phyloP scores from a whole-genome alignment of 1,140 invertebrate genomes.

The Vollenhovia emeryi region DNA sequence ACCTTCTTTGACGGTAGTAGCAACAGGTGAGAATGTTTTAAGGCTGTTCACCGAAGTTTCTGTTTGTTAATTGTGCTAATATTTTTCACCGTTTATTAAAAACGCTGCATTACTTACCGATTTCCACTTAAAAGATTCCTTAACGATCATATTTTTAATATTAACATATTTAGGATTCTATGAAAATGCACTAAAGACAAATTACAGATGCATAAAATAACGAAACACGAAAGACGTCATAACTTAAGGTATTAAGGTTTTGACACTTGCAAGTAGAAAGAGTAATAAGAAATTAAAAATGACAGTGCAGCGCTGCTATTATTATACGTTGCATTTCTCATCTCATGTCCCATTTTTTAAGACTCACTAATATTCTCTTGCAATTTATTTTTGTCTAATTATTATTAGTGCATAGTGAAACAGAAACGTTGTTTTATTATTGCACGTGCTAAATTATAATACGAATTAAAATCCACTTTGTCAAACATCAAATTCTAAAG shows the following conservation, averaged over 20 bases:
- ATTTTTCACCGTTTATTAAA: background rate
- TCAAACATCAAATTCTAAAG: background rate
- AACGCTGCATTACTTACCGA: background rate
- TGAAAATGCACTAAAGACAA: background rate
- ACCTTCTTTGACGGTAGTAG: background rate
- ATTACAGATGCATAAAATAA: background rate
- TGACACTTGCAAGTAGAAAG: background rate
- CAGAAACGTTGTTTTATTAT: background rate
- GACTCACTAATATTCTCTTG: background rate
- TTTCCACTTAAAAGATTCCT: background rate
- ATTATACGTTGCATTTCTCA: background rate
- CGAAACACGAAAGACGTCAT: background rate
- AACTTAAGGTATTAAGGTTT: background rate
- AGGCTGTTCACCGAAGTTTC: background rate
- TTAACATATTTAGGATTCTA: background rate
- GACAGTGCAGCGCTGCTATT: background rate
- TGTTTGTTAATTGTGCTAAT: background rate
- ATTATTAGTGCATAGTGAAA: background rate
- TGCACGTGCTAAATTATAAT: background rate
- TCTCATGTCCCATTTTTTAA: background rate
- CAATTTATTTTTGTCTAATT: background rate
- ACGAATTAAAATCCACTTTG: background rate
- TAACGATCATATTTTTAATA: background rate
- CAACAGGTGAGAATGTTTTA: constrained; percentile 37
- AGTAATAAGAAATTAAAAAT: background rate